Evolutionary conservation across 2,113 vertebrate species (phyloP), one percentile per base, ranked within the genome.

Genomic region (Casuarius casuarius): DNA sequence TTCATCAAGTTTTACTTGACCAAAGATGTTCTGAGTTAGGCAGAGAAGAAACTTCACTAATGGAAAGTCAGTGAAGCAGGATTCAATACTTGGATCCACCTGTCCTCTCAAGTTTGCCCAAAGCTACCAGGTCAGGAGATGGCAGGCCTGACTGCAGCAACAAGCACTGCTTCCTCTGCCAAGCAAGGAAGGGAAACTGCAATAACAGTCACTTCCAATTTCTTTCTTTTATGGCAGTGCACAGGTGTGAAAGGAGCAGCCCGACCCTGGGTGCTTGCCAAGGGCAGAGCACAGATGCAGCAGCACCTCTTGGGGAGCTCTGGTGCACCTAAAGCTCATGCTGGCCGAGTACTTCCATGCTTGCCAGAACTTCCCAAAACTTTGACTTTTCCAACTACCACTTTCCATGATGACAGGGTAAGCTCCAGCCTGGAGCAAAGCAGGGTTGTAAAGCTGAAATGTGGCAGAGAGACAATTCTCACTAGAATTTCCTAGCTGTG

Each of bases 251-350:
- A 40, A 77, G 67, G 31, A 72, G 15, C 38, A 31, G 4, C n/a
- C 94, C 73, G 29, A 68, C 12, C 42, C 18, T 3, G 1, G 29
- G 62, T 90, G 29, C 19, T 19, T 58, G n/a, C 0, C 1, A 1
- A 1, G 17, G 38, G 4, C 58, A 65, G 20, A 72, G 52, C 5
- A 2, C 17, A 14, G 33, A 75, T 70, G 28, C 20, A 2, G 0
- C 14, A 29, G 42, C 1, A 2, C 7, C 23, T 28, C 49, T 48
- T 0, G 1, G 31, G 25, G 28, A 42, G 8, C 3, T 29, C 35
- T 0, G 0, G 5, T 7, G 2, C 28, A 17, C 1, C 31, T 0
- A 67, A 7, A 67, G 11, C 26, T 33, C 63, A 10, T 42, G 7
- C 8, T 68, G 19, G 42, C 40, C 44, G n/a, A 86, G 48, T 8